These are phyloP conservation scores for Hypselothyrea guttata DNA, from an alignment of 2,888 invertebrate species.

Conservation along the genomic window DNA sequence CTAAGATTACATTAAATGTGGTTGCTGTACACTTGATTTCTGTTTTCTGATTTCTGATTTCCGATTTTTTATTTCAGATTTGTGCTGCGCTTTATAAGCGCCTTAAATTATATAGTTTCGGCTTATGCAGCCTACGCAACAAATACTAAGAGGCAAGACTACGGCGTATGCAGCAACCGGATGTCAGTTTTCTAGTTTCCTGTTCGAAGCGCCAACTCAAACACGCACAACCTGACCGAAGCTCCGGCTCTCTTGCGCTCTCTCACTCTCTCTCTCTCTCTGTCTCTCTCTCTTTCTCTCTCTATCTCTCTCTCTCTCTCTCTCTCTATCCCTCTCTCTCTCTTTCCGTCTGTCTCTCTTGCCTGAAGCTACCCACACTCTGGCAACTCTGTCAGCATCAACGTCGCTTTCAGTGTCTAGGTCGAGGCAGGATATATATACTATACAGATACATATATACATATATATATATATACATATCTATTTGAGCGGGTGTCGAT, in stretches of 20 bases:
- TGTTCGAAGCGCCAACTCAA: slow-evolving; percentile 51
- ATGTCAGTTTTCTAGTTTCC: slow-evolving; percentile 24
- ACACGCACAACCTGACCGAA: slow-evolving; percentile 17
- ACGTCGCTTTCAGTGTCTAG: slow-evolving; percentile 69
- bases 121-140: slow-evolving; percentile 41
- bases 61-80: no score
- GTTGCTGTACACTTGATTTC: not conserved
- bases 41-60: slow-evolving; percentile 2
- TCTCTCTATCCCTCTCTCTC: no score
- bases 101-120: slow-evolving; percentile 56
- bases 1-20: not conserved
- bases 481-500: no score
- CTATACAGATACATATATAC: no score
- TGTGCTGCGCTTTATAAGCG: slow-evolving; percentile 53
- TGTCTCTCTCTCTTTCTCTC: not conserved
- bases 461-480: no score
- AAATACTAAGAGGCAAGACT: slow-evolving; percentile 20
- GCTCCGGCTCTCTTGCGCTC: no score
- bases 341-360: not conserved
- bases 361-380: slow-evolving; percentile 2
- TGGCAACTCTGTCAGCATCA: slow-evolving; percentile 11
- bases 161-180: slow-evolving; percentile 1
- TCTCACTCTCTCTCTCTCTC: not conserved
- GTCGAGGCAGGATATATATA: no score
- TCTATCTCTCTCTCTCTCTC: not conserved